phyloP scores from a whole-genome alignment of 2,888 invertebrate species.

The Xanthorhoe designata region DNA sequence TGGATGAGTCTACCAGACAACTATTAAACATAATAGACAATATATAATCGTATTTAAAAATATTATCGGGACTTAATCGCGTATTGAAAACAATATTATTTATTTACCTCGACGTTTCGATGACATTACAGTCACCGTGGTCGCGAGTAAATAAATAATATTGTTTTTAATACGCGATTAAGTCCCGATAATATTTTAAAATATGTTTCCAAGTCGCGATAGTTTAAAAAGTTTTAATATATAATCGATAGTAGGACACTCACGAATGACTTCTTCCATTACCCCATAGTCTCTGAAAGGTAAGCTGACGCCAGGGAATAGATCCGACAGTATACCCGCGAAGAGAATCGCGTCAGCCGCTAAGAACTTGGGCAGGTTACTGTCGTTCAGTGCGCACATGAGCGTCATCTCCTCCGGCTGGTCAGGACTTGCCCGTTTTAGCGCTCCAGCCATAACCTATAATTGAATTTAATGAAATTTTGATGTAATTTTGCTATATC shows the following conservation, averaged over 20 bases:
- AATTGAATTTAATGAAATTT: neutral
- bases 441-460: slow-evolving; percentile 93
- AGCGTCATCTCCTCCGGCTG: slow-evolving; percentile 93
- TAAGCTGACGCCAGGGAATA: slow-evolving; percentile 93
- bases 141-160: too few relatives aligned
- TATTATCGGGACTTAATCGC: too few relatives aligned
- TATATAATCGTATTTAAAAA: too few relatives aligned
- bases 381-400: slow-evolving; percentile 94
- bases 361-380: slow-evolving; percentile 95
- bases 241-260: slow-evolving; percentile 43
- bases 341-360: slow-evolving; percentile 94
- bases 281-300: slow-evolving; percentile 92
- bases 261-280: slow-evolving; percentile 88
- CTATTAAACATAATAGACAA: too few relatives aligned
- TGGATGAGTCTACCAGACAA: too few relatives aligned
- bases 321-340: slow-evolving; percentile 94
- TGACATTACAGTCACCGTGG: too few relatives aligned
- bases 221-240: neutral
- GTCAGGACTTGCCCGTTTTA: slow-evolving; percentile 94
- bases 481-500: too few relatives aligned
- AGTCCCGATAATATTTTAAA: too few relatives aligned
- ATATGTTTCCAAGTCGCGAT: too few relatives aligned
- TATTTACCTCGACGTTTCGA: too few relatives aligned
- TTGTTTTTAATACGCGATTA: too few relatives aligned
- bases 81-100: too few relatives aligned